phyloP scores from a whole-genome alignment of 1,140 invertebrate genomes.

The Notospermus geniculatus region DNA sequence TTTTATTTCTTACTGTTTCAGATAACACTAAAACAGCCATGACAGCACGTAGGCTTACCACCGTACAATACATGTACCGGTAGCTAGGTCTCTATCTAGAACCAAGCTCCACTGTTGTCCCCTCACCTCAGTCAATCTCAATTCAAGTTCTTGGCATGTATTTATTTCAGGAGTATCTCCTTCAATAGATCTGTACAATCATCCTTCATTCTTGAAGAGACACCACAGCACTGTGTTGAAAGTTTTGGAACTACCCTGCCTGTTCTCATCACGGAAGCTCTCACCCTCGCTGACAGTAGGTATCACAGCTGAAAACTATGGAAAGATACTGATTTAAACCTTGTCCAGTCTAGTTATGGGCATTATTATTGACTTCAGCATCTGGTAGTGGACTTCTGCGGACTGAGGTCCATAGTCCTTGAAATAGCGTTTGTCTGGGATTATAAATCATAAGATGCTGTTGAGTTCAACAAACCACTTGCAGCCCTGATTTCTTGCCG shows the following conservation, averaged over 20 bases:
- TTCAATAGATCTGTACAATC: conserved; percentile 35
- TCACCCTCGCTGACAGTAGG: conserved; percentile 77
- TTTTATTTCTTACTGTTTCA: too few relatives aligned
- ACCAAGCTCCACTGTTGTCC: too few relatives aligned
- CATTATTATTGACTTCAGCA: too few relatives aligned
- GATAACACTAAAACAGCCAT: too few relatives aligned
- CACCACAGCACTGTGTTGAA: conserved; percentile 47
- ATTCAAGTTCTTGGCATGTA: not conserved
- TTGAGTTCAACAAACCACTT: not conserved
- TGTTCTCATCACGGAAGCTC: conserved; percentile 81
- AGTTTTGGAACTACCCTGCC: conserved; percentile 74
- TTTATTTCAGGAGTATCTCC: not conserved
- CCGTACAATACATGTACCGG: too few relatives aligned
- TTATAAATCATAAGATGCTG: not conserved
- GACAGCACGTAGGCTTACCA: too few relatives aligned
- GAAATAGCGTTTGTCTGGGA: not conserved
- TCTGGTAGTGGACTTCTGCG: too few relatives aligned
- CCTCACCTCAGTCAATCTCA: too few relatives aligned
- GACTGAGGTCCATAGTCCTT: too few relatives aligned
- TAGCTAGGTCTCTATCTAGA: too few relatives aligned
- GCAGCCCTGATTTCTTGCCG: not conserved
- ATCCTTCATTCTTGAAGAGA: conserved; percentile 48
- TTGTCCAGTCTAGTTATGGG: too few relatives aligned
- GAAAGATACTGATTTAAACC: too few relatives aligned
- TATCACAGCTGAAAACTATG: conserved; percentile 20